These are phyloP conservation scores for Triplophysa dalaica DNA, from an alignment of 2,113 vertebrate species.

Conservation along the genomic window DNA sequence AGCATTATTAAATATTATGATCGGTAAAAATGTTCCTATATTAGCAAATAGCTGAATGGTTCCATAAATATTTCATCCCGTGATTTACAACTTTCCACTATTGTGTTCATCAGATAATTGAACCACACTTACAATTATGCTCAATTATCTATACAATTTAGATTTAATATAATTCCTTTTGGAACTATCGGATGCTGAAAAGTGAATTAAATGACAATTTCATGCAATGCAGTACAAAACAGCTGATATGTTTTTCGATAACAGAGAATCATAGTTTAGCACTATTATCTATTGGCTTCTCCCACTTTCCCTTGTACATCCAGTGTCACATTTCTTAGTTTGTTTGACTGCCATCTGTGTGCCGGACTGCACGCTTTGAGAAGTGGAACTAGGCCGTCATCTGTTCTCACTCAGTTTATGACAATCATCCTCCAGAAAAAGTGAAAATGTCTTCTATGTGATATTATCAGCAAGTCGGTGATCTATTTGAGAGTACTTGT, in stretches of 20 bases:
- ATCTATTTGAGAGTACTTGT: slow-evolving; percentile 79
- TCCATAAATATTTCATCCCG: too few species aligned
- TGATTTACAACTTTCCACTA: not conserved
- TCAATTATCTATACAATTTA: not conserved
- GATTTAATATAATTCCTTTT: not conserved
- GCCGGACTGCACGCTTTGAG: not conserved
- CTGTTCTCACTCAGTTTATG: not conserved
- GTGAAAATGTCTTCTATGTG: not conserved
- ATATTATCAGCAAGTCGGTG: not conserved
- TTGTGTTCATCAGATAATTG: not conserved
- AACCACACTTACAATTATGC: not conserved
- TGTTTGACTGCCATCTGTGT: not conserved
- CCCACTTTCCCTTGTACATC: not conserved
- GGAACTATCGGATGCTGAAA: not conserved
- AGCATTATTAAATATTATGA: not conserved
- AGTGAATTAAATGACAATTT: not conserved
- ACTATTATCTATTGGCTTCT: slow-evolving; percentile 29
- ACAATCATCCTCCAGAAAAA: not conserved
- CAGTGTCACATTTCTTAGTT: not conserved
- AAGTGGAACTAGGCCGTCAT: not conserved
- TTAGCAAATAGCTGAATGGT: too few species aligned
- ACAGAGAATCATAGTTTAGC: not conserved
- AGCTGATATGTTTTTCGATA: not conserved
- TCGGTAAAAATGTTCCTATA: too few species aligned
- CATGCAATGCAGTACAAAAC: not conserved